A percentile compares a stretch with the other conserved stretches of the same genome.
These are phyloP conservation scores for Peromyscus eremicus DNA, from an alignment of 2,797 vertebrate species.

Conservation along the genomic window DNA sequence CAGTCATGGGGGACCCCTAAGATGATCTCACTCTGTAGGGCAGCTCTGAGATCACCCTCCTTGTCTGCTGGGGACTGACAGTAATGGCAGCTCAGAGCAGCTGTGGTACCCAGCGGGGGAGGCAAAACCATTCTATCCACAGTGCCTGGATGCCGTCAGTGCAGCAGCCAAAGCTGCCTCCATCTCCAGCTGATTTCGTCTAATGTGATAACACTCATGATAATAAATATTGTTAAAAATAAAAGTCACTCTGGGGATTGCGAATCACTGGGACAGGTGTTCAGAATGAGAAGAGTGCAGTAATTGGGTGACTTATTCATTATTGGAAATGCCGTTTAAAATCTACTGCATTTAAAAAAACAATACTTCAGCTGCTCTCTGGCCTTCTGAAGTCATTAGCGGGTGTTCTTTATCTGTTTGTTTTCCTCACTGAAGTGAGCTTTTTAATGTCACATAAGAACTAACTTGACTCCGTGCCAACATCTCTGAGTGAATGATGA, in stretches of 20 bases:
- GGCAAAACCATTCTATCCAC: background rate
- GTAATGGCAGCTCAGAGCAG: background rate
- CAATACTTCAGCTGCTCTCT: constrained; percentile 82
- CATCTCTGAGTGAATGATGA: constrained; percentile 63
- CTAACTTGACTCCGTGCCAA: constrained; percentile 21
- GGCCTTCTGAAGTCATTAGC: constrained; percentile 77
- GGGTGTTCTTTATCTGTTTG: constrained; percentile 79
- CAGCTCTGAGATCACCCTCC: background rate
- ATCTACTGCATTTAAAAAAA: constrained; percentile 83
- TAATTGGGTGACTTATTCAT: constrained; percentile 87
- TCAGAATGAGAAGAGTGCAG: constrained; percentile 69
- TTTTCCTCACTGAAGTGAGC: constrained; percentile 74
- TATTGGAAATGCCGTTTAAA: constrained; percentile 85
- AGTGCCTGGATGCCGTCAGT: background rate
- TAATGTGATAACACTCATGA: constrained; percentile 76
- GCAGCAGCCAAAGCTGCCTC: background rate
- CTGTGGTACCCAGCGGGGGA: background rate
- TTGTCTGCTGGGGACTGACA: accelerated
- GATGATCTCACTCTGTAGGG: background rate
- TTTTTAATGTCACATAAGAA: constrained; percentile 77
- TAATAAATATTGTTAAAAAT: constrained; percentile 85
- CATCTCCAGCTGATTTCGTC: constrained; percentile 54
- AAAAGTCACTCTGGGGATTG: constrained; percentile 81
- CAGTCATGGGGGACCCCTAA: background rate
- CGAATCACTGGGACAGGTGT: constrained; percentile 83